These are phyloP conservation scores for Brachionus rotundiformis DNA, from an alignment of 1,140 invertebrate genomes.

Conservation along the genomic window DNA sequence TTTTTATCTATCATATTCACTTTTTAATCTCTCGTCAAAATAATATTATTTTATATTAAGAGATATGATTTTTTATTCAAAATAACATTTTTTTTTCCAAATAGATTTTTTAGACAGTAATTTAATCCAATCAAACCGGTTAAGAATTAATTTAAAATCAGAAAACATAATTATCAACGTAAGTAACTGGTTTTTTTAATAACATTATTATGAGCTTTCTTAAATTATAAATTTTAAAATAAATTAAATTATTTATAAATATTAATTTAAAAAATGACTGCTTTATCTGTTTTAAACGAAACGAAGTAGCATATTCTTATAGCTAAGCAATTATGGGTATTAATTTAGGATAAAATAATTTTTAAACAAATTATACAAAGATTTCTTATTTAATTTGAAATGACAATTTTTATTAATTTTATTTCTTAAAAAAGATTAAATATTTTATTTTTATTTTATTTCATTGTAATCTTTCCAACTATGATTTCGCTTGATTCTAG, in stretches of 20 bases:
- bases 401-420: neutral
- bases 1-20: neutral
- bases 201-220: conserved; percentile 6
- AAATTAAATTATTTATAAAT: conserved; percentile 9
- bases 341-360: neutral
- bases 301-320: neutral
- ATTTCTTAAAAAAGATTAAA: neutral
- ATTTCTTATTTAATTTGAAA: no score
- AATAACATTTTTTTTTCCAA: neutral
- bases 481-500: neutral
- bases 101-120: neutral
- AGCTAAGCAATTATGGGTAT: neutral
- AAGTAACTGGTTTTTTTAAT: neutral
- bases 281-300: neutral
- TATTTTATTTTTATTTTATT: neutral
- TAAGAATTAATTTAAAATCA: neutral
- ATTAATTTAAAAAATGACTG: neutral
- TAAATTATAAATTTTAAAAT: conserved; percentile 3
- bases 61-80: neutral
- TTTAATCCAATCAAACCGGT: neutral
- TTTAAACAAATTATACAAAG: neutral
- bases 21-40: neutral
- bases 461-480: neutral
- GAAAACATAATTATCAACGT: conserved; percentile 10
- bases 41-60: neutral